Conservation (phyloP, 2,797 vertebrate genomes). For the Typhlichthys subterraneus region DNA sequence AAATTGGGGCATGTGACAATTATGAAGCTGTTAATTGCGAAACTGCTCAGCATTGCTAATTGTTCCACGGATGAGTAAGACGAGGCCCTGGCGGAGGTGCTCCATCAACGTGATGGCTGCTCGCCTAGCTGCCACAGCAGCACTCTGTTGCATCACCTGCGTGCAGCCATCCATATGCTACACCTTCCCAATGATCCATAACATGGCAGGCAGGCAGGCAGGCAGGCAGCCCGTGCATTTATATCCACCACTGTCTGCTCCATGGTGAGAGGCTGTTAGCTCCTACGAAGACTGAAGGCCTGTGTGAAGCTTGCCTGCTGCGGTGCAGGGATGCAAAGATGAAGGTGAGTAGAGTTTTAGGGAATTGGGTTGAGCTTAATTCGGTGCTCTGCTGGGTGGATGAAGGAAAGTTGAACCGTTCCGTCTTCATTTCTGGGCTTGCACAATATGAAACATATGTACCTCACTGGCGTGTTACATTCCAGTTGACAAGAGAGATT, state of each 20-base stretch:
- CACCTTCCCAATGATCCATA: constrained; percentile 35
- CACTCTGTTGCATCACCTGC: constrained; percentile 62
- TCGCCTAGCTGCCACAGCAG: constrained; percentile 35
- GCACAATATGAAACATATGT: constrained; percentile 21
- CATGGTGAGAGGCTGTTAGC: neutral
- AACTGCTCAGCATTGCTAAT: constrained; percentile 83
- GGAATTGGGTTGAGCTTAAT: constrained; percentile 20
- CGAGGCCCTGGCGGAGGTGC: constrained; percentile 69
- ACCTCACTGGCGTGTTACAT: constrained; percentile 27
- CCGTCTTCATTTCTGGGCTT: constrained; percentile 12
- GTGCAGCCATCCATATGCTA: constrained; percentile 20
- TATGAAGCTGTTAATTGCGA: constrained; percentile 80
- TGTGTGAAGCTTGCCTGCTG: neutral
- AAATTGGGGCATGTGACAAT: constrained; percentile 82
- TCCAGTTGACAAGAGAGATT: constrained; percentile 42
- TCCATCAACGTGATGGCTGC: constrained; percentile 69
- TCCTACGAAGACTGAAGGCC: neutral
- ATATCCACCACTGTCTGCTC: constrained; percentile 8
- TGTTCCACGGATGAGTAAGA: constrained; percentile 76
- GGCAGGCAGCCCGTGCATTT: constrained; percentile 5
- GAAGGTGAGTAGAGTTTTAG: neutral
- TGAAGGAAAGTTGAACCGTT: neutral
- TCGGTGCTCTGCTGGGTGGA: neutral
- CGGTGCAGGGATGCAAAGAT: constrained; percentile 10
- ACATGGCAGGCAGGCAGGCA: constrained; percentile 26